A percentile compares a stretch with the other conserved stretches of the same genome.
Evolutionary conservation across 64 coral and sea anemone genomes (phyloP).

Genomic region (Anthopleura sola): DNA sequence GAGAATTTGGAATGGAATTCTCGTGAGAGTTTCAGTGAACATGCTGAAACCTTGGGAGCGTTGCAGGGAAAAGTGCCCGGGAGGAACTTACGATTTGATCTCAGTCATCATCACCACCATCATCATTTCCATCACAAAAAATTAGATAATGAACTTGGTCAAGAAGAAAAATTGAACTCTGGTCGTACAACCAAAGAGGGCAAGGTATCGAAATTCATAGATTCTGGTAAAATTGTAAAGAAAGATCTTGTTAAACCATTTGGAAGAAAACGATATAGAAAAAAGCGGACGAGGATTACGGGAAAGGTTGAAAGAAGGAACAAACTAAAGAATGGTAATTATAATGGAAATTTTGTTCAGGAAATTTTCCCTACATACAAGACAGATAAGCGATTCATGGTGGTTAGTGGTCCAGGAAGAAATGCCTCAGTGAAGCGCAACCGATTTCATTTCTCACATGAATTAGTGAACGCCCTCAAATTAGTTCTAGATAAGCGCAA

Average conservation of each 20-base stretch:
- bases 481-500: constrained; percentile 68
- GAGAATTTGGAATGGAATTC: background rate
- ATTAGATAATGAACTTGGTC: background rate
- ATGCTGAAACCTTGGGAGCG: background rate
- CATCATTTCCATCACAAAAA: background rate
- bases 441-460: constrained; percentile 41
- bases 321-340: background rate
- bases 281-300: background rate
- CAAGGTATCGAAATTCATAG: background rate
- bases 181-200: background rate
- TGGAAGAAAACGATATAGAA: background rate
- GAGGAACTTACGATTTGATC: background rate
- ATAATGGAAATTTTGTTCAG: background rate
- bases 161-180: background rate
- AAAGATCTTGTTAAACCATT: background rate
- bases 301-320: background rate
- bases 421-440: background rate
- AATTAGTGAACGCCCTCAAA: constrained; percentile 62
- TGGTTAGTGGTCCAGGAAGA: background rate
- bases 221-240: background rate
- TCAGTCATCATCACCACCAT: background rate
- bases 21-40: background rate
- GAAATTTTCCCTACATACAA: background rate
- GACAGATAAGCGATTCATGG: constrained; percentile 5
- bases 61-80: background rate